phyloP scores from a whole-genome alignment of 2,113 vertebrate genomes.

The Dipodomys ordii region DNA sequence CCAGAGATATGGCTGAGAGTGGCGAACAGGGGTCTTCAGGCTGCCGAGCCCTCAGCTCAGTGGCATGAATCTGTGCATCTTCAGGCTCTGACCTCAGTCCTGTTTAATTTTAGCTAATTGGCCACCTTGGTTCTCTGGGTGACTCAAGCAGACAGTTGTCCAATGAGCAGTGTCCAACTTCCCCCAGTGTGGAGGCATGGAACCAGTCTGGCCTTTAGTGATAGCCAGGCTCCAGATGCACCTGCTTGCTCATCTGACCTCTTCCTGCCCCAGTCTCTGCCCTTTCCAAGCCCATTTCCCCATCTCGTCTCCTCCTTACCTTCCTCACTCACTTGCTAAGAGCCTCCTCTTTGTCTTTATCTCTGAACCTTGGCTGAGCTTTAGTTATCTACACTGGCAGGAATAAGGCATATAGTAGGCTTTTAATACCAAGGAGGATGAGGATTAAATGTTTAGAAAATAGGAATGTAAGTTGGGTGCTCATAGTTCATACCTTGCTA shows the following conservation, averaged over 20 bases:
- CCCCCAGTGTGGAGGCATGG: neutral
- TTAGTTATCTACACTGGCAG: neutral
- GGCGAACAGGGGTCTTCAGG: neutral
- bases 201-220: neutral
- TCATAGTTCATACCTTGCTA: no score
- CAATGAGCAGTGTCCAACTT: neutral
- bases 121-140: neutral
- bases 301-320: accelerated
- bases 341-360: neutral
- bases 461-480: no score
- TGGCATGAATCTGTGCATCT: neutral
- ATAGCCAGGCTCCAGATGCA: neutral
- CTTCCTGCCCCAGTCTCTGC: neutral
- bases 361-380: neutral
- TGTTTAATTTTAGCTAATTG: neutral
- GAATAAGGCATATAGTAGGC: neutral
- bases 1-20: neutral
- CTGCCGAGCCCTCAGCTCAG: neutral
- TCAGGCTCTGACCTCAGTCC: neutral
- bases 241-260: neutral
- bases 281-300: neutral
- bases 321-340: neutral
- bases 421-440: neutral
- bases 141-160: neutral
- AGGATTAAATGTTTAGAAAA: neutral